A percentile compares a stretch with the other conserved stretches of the same genome.
phyloP scores from a whole-genome alignment of 2,888 invertebrate genomes.

The Sarcophaga caerulescens region DNA sequence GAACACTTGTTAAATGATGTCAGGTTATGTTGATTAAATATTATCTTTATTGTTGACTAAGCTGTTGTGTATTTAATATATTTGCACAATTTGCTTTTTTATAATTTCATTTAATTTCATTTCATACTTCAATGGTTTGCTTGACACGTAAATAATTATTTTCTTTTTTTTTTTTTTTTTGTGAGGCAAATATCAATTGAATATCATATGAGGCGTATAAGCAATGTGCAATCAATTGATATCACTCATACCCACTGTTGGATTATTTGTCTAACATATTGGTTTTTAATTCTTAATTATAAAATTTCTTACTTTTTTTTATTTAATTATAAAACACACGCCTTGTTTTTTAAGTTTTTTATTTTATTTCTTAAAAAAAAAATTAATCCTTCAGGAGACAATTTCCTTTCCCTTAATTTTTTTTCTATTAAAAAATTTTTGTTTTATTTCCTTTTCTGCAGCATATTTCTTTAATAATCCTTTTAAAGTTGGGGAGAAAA shows the following conservation, averaged over 20 bases:
- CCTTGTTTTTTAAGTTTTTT: not conserved
- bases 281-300: not conserved
- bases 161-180: not conserved
- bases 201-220: slow-evolving; percentile 20
- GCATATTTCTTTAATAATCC: not conserved
- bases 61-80: not conserved
- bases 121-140: not conserved
- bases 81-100: not conserved
- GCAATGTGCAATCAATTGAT: not conserved
- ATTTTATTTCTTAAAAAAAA: not conserved
- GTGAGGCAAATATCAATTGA: not conserved
- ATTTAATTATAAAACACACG: not conserved
- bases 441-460: not conserved
- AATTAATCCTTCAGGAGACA: no score
- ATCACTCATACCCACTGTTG: slow-evolving; percentile 29
- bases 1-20: not conserved
- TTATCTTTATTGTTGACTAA: not conserved
- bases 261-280: not conserved
- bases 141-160: not conserved
- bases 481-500: no score
- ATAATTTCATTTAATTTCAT: not conserved
- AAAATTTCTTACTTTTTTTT: not conserved
- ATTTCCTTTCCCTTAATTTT: no score
- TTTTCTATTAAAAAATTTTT: not conserved
- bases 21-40: not conserved